Base-by-base conservation (phyloP, 2,113 vertebrate genomes). In the Macroglossus sobrinus region DNA sequence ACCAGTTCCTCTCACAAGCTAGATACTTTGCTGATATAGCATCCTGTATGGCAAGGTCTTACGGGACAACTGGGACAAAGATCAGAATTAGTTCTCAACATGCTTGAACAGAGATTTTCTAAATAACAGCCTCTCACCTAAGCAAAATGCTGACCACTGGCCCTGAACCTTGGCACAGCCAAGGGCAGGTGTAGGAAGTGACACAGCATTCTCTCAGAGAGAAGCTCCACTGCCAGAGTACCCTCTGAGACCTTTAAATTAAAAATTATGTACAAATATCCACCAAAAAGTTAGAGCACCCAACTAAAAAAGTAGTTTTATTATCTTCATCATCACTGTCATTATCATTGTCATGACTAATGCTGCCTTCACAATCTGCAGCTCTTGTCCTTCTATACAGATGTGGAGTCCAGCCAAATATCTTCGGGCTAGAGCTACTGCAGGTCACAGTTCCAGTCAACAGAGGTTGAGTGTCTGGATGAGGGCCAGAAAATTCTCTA, bases 121-220 rank as follows among this genome's bases (percentile, higher is more conserved):
- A 19, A 30, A n/a, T n/a, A 84, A 74, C 38, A 89, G 43, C 57
- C 68, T 92, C 5, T 0, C 43, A 71, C 13, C 76, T 89, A 82
- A 63, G 71, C 78, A 93, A 96, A 97, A 84, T 63, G n/a, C 45
- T 75, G 43, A 57, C 50, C 68, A 38, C 50, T 81, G 69, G 50
- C 76, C 24, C 43, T 91, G 55, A 92, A 57, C 55, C 66, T 45
- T 57, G 40, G 43, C 38, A 66, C 47, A 38, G 59, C 47, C 59
- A 66, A 72, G 82, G 59, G n/a, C 81, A 94, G 45, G 21, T 53
- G 14, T 63, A 40, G 47, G 16, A 45, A 55, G 3, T 7, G 57
- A 59, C 16, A 14, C 57, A 47, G 7, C n/a, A 12, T 74, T 78
- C 21, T 76, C 57, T 55, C 24, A 21, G 11, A 72, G 33, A 43